phyloP scores from a whole-genome alignment of 2,888 invertebrate species.

The Caenorhabditis sinica region DNA sequence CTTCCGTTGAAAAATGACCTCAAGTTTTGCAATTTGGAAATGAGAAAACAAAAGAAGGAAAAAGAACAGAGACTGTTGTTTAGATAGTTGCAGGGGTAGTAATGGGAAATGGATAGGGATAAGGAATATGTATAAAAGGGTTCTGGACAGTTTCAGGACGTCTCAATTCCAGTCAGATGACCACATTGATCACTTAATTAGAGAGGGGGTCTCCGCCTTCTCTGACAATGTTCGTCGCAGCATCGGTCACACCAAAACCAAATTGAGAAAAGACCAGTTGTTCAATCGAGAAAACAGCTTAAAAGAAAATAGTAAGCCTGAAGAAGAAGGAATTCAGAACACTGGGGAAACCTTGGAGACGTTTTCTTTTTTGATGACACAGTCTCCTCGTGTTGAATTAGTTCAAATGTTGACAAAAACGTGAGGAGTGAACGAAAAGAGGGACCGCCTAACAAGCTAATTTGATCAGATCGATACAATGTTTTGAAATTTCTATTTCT shows the following conservation, averaged over 20 bases:
- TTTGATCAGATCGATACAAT: conserved; percentile 60
- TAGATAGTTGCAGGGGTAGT: not conserved
- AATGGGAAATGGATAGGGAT: not conserved
- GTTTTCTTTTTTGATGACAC: conserved; percentile 15
- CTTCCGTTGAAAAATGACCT: conserved; percentile 12
- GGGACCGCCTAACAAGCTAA: conserved; percentile 62
- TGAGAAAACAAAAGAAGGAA: not conserved
- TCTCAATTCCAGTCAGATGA: conserved; percentile 37
- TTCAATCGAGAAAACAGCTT: conserved; percentile 24
- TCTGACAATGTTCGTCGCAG: conserved; percentile 36
- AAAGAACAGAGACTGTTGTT: conserved; percentile 6
- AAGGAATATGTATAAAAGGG: not conserved
- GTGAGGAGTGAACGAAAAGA: conserved; percentile 32
- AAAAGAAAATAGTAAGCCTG: not conserved
- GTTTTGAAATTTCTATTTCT: conserved; percentile 24
- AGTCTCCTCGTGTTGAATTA: conserved; percentile 25
- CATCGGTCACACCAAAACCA: conserved; percentile 46
- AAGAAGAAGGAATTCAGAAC: not conserved
- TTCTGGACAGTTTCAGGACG: conserved; percentile 39
- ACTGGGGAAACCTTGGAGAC: not conserved
- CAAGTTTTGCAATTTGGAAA: conserved; percentile 3
- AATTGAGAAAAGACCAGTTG: conserved; percentile 32
- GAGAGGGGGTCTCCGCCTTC: conserved; percentile 8
- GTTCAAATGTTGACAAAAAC: conserved; percentile 42
- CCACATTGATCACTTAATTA: conserved; percentile 51